phyloP scores from a whole-genome alignment of 2,797 vertebrate genomes.

The Ptychadena robeensis region DNA sequence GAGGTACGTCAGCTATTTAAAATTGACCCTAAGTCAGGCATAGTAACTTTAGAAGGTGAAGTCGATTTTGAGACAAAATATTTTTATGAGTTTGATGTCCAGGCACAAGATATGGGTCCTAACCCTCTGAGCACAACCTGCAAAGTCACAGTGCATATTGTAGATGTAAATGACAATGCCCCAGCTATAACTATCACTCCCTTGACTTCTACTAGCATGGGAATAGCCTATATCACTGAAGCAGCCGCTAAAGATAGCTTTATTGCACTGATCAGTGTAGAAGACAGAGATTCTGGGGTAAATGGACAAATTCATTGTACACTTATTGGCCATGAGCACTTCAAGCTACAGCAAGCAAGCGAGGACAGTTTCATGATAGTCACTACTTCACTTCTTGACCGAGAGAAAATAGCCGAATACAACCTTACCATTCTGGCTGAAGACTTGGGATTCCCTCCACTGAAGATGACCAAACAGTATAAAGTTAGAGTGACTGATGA shows the following conservation, averaged over 20 bases:
- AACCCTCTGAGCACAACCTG: slow-evolving; percentile 84
- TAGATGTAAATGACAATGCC: slow-evolving; percentile 91
- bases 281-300: slow-evolving; percentile 79
- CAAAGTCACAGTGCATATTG: slow-evolving; percentile 86
- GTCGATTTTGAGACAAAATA: slow-evolving; percentile 90
- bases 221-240: slow-evolving; percentile 79
- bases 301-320: slow-evolving; percentile 78
- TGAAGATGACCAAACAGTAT: slow-evolving; percentile 76
- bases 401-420: slow-evolving; percentile 77
- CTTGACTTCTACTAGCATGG: slow-evolving; percentile 76
- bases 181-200: slow-evolving; percentile 88
- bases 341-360: slow-evolving; percentile 79
- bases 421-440: slow-evolving; percentile 79
- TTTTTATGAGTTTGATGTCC: slow-evolving; percentile 90
- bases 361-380: slow-evolving; percentile 80
- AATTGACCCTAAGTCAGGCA: slow-evolving; percentile 73
- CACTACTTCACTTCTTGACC: slow-evolving; percentile 74
- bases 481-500: slow-evolving; percentile 78
- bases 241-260: slow-evolving; percentile 78
- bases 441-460: slow-evolving; percentile 75
- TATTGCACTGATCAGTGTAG: slow-evolving; percentile 81
- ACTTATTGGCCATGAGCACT: slow-evolving; percentile 79
- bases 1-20: slow-evolving; percentile 74
- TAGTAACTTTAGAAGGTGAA: slow-evolving; percentile 77
- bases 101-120: slow-evolving; percentile 83